Evolutionary conservation across 2,888 invertebrate species (phyloP).

Genomic region (Bruchidius siliquastri): DNA sequence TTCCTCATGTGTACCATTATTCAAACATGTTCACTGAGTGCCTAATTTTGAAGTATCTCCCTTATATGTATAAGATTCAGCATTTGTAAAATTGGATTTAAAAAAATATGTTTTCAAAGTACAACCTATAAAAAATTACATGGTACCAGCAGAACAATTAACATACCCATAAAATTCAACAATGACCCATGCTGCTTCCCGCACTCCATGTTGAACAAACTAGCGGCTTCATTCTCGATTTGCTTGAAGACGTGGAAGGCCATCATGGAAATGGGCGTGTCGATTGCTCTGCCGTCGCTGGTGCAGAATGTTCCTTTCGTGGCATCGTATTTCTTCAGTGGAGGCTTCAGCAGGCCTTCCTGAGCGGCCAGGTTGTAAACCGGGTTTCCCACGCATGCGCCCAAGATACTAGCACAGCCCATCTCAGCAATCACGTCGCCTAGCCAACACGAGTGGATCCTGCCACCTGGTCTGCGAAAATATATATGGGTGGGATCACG

Average conservation of each 20-base stretch:
- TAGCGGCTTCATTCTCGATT: slow-evolving; percentile 63
- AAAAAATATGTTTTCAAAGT: too few species aligned
- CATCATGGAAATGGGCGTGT: slow-evolving; percentile 58
- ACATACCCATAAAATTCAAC: slow-evolving; percentile 56
- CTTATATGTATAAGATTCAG: too few species aligned
- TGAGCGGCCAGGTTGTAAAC: slow-evolving; percentile 66
- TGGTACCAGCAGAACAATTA: neutral
- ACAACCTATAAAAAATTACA: too few species aligned
- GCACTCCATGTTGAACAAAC: slow-evolving; percentile 58
- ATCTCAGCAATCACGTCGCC: slow-evolving; percentile 73
- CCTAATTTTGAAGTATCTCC: too few species aligned
- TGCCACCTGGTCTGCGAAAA: slow-evolving; percentile 62
- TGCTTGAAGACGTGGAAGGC: slow-evolving; percentile 63
- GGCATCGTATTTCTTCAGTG: slow-evolving; percentile 53
- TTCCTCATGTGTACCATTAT: too few species aligned
- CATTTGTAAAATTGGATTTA: too few species aligned
- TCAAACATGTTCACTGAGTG: too few species aligned
- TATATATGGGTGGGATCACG: too few species aligned
- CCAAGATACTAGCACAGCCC: slow-evolving; percentile 71
- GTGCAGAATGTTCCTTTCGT: slow-evolving; percentile 61
- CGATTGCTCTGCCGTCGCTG: slow-evolving; percentile 65
- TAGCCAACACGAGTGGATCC: slow-evolving; percentile 73
- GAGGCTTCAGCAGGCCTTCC: slow-evolving; percentile 61
- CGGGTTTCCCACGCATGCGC: slow-evolving; percentile 67
- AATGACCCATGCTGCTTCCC: slow-evolving; percentile 61